Base-by-base conservation (phyloP, 2,797 vertebrate genomes). In the Pseudomugil gertrudae region DNA sequence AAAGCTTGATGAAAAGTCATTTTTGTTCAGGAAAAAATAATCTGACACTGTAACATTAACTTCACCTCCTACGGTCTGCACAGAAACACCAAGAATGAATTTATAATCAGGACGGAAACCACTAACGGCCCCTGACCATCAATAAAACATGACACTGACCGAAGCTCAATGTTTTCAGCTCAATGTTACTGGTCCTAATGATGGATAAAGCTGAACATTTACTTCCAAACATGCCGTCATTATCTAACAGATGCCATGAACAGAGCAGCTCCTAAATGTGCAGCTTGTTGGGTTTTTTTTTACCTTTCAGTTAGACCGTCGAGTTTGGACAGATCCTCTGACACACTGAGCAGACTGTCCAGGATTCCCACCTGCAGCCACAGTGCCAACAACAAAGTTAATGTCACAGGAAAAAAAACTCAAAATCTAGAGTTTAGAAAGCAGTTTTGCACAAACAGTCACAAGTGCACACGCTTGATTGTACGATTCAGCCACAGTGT, bases 251-350 rank as follows among this genome's bases (percentile, higher is more conserved):
- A 53, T 24, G 27, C 9, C 17, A 26, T 19, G 8, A 48, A 30
- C 53, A 63, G 38, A 64, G 19, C 50, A 48, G 13, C 2, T 9
- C 15, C 1, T 54, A 48, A 45, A 56, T 35, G 17, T 32, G 19
- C 6, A 59, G 9, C 32, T 55, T 11, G 13, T 10, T 14, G 11
- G 27, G 15, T 24, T 40, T 52, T 82, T 92, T 36, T 84, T 94
- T 95, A 99, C 98, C 96, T 94, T 93, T 99, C 97, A 87, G 95
- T 93, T 85, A 94, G 93, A 68, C 76, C 87, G 92, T 99, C 97
- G 1, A 98, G 94, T 88, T 93, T 95, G 85, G 93, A 94, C 87
- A 98, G 91, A 75, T 98, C 95, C 84, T 99, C 96, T 36, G 96
- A 96, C 78, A 97, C 93, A 63, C 93, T 92, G 65, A 99, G 93